Evolutionary conservation across 2,888 invertebrate genomes (phyloP).

Genomic region (Ariolimax columbianus): DNA sequence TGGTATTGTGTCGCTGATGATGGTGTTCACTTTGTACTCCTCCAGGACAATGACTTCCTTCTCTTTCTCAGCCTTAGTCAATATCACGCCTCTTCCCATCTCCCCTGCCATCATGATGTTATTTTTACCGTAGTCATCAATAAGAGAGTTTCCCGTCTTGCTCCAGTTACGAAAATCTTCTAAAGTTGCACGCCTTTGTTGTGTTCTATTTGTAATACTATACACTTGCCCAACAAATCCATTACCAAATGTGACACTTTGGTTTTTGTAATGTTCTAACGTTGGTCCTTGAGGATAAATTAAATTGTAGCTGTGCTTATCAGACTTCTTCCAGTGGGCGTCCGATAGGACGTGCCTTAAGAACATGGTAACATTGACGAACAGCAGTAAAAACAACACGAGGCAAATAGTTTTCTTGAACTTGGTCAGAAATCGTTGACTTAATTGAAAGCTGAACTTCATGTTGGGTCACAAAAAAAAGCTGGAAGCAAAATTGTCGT

Average conservation of each 20-base stretch:
- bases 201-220: background rate
- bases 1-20: constrained; percentile 67
- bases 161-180: constrained; percentile 24
- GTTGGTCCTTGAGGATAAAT: no score
- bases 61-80: constrained; percentile 57
- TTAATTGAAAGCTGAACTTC: background rate
- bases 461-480: background rate
- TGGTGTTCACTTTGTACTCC: constrained; percentile 62
- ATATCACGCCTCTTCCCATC: constrained; percentile 61
- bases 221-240: no score
- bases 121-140: constrained; percentile 47
- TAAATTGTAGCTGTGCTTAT: no score
- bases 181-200: background rate
- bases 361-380: background rate
- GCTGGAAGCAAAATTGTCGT: background rate
- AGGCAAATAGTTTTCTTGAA: background rate
- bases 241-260: background rate
- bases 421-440: background rate
- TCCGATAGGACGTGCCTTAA: background rate
- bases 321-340: no score
- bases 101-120: constrained; percentile 56
- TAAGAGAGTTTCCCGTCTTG: constrained; percentile 50
- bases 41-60: constrained; percentile 52
- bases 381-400: background rate
- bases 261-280: no score